phyloP scores from a whole-genome alignment of 1,140 invertebrate species.

The Littorina saxatilis region DNA sequence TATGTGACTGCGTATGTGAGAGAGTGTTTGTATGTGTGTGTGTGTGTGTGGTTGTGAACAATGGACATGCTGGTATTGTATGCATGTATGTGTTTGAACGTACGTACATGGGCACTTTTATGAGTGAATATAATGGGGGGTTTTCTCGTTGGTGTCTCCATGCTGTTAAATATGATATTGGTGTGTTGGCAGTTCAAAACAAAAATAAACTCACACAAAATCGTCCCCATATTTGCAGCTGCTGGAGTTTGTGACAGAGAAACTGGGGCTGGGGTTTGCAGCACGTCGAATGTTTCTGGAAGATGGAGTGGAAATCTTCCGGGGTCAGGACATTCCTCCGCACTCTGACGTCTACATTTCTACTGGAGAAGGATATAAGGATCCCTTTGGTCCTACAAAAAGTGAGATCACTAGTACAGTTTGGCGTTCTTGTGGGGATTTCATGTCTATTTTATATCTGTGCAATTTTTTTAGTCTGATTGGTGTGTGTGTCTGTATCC shows the following conservation, averaged over 20 bases:
- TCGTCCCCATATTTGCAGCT: conserved; percentile 57
- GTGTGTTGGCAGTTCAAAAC: too few relatives aligned
- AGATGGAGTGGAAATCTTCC: conserved; percentile 71
- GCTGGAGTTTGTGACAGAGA: conserved; percentile 73
- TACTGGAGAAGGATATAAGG: conserved; percentile 73
- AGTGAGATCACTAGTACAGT: too few relatives aligned
- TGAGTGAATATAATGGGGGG: background rate
- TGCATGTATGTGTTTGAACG: background rate
- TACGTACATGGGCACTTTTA: background rate
- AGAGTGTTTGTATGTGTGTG: background rate
- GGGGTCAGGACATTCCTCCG: conserved; percentile 64
- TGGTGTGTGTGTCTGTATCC: too few relatives aligned
- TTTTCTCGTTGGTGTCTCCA: too few relatives aligned
- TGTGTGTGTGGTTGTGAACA: too few relatives aligned
- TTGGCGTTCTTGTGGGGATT: too few relatives aligned
- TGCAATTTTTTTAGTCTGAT: too few relatives aligned
- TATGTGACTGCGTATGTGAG: too few relatives aligned
- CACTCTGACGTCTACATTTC: conserved; percentile 73
- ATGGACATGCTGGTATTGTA: too few relatives aligned
- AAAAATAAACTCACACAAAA: background rate
- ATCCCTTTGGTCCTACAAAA: conserved; percentile 67
- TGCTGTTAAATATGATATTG: too few relatives aligned
- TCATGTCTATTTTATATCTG: conserved; percentile 14
- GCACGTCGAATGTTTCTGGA: conserved; percentile 73
- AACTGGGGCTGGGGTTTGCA: conserved; percentile 71